Conservation (phyloP, 2,888 invertebrate genomes). For the Synergus laeviventris region DNA sequence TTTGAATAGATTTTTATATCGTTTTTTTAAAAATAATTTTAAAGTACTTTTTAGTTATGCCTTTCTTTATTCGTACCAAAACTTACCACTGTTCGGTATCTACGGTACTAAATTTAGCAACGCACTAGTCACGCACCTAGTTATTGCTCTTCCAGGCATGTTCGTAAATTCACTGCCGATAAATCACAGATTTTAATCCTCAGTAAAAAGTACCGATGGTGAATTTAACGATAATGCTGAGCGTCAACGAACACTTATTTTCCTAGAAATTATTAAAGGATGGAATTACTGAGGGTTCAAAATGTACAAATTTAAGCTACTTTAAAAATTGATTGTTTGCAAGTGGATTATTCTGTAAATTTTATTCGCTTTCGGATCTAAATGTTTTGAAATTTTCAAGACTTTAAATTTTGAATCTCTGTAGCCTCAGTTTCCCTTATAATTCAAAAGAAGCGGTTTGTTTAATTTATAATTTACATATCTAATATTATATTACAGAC, state of each 20-base stretch:
- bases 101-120: slow-evolving; percentile 27
- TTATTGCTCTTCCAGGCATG: neutral
- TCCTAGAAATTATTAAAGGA: slow-evolving; percentile 18
- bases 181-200: neutral
- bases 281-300: slow-evolving; percentile 12
- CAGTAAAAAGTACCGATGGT: slow-evolving; percentile 1
- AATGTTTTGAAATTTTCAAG: neutral
- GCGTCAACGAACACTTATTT: slow-evolving; percentile 22
- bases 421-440: neutral
- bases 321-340: neutral
- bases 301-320: slow-evolving; percentile 24
- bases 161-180: slow-evolving; percentile 14
- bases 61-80: slow-evolving; percentile 24
- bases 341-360: neutral
- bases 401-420: neutral
- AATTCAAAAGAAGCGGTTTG: slow-evolving; percentile 1
- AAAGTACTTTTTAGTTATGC: neutral
- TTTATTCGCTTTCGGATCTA: too few species aligned
- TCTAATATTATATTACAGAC: neutral
- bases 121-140: slow-evolving; percentile 9
- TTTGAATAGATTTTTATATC: neutral
- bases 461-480: neutral
- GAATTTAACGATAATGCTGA: slow-evolving; percentile 11
- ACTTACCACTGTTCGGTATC: slow-evolving; percentile 33
- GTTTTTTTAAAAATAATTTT: neutral